These are phyloP conservation scores for Trimorus sp. DNA, from an alignment of 2,888 invertebrate species.

Conservation along the genomic window DNA sequence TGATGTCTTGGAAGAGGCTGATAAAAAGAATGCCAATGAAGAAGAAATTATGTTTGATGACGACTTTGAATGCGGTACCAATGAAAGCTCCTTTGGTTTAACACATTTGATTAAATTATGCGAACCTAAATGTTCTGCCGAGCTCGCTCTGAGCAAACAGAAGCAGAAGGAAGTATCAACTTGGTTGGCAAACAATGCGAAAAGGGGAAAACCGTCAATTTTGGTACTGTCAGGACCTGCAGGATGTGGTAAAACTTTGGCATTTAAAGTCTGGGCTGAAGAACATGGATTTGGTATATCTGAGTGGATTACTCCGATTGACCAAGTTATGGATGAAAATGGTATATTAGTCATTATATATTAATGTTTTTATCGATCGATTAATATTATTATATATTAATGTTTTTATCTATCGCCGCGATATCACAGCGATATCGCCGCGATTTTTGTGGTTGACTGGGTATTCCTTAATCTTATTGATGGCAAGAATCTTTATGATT, in stretches of 20 bases:
- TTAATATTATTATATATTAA: no score
- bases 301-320: slow-evolving; percentile 93
- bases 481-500: no score
- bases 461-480: no score
- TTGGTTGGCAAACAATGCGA: slow-evolving; percentile 73
- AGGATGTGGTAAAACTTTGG: slow-evolving; percentile 92
- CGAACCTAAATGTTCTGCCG: slow-evolving; percentile 72
- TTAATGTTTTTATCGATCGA: no score
- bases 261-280: slow-evolving; percentile 86
- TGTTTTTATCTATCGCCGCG: no score
- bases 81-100: slow-evolving; percentile 66
- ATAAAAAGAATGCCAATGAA: neutral
- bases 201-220: slow-evolving; percentile 70
- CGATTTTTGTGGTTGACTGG: no score
- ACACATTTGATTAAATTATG: slow-evolving; percentile 73
- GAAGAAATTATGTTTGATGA: neutral
- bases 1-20: slow-evolving; percentile 6
- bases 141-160: slow-evolving; percentile 76
- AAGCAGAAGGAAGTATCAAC: slow-evolving; percentile 77
- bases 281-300: slow-evolving; percentile 85
- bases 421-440: no score
- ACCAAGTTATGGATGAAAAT: slow-evolving; percentile 85
- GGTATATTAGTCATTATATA: slow-evolving; percentile 70
- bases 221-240: slow-evolving; percentile 91
- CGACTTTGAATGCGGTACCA: slow-evolving; percentile 7